Evolutionary conservation across 2,113 vertebrate genomes (phyloP).

Genomic region (Siniperca knerii): DNA sequence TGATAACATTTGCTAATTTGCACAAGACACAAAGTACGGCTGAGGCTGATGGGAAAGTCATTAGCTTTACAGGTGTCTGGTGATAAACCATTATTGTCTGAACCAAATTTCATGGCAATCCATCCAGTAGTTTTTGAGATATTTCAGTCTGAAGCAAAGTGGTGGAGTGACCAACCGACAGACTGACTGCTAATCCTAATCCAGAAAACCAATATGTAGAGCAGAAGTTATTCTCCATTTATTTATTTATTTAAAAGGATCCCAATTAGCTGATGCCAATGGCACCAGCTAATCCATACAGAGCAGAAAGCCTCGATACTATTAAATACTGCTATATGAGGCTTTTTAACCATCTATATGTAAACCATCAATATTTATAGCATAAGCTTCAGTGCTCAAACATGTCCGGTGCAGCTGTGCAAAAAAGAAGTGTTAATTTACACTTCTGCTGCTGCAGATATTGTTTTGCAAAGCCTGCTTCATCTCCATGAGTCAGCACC

Average conservation of each 20-base stretch:
- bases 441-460: not conserved
- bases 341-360: constrained; percentile 15
- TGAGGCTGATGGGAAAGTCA: no score
- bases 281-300: not conserved
- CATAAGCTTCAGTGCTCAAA: constrained; percentile 10
- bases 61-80: no score
- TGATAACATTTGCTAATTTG: no score
- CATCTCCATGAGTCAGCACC: constrained; percentile 7
- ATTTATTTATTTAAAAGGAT: no score
- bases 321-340: not conserved
- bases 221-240: not conserved
- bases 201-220: constrained; percentile 17
- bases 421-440: not conserved
- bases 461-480: not conserved
- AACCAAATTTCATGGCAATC: not conserved
- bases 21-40: no score
- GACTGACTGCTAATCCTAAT: not conserved
- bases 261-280: no score
- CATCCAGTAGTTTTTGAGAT: not conserved
- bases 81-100: not conserved
- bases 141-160: not conserved
- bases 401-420: not conserved
- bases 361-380: constrained; percentile 48
- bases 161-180: no score
- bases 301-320: not conserved